phyloP scores from a whole-genome alignment of 2,797 vertebrate genomes.

The Darevskia nairensis region DNA sequence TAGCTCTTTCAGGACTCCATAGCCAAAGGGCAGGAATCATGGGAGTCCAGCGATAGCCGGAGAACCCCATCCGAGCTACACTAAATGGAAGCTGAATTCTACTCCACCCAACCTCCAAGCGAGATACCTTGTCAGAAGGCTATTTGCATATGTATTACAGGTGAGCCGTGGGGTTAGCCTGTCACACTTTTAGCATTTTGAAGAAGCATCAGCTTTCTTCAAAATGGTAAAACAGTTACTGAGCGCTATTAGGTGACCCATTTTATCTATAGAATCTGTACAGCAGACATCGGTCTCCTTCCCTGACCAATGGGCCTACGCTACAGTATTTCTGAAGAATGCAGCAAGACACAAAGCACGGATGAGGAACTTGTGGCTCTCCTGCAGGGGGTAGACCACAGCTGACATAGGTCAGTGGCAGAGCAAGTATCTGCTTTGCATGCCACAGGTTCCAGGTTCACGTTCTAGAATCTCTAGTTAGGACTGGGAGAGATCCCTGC shows the following conservation, averaged over 20 bases:
- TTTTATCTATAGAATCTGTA: not conserved
- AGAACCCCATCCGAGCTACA: too few species aligned
- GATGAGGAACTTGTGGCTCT: not conserved
- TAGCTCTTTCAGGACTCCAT: too few species aligned
- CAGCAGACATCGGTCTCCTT: not conserved
- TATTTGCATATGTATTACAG: not conserved
- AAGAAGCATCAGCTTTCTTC: not conserved
- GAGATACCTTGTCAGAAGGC: not conserved
- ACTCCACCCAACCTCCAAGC: not conserved
- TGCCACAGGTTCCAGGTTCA: too few species aligned
- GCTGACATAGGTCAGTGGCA: too few species aligned
- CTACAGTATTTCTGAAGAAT: not conserved
- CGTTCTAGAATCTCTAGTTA: too few species aligned
- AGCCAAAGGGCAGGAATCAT: not conserved
- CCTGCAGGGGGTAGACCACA: too few species aligned
- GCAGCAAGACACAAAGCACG: not conserved
- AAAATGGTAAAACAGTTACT: too few species aligned
- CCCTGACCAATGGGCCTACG: not conserved
- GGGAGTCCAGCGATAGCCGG: too few species aligned
- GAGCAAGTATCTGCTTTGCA: too few species aligned
- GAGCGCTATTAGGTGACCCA: not conserved
- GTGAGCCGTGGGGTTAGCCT: not conserved
- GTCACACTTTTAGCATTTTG: not conserved
- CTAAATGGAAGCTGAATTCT: not conserved
- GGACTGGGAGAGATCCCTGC: too few species aligned